phyloP scores from a whole-genome alignment of 2,888 invertebrate species.

The Hoplodrina ambigua region DNA sequence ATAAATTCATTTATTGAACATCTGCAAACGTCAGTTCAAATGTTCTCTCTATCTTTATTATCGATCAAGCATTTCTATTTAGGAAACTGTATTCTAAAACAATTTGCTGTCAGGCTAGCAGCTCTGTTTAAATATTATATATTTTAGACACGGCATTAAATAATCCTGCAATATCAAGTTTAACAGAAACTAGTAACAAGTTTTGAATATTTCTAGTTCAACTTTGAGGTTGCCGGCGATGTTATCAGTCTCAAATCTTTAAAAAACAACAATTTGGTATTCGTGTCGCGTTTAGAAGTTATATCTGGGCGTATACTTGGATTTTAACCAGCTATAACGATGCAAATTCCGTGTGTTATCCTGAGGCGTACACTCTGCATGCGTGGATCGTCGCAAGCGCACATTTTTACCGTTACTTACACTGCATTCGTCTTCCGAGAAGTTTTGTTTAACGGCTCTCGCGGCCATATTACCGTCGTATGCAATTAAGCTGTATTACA shows the following conservation, averaged over 20 bases:
- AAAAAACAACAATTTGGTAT: conserved; percentile 32
- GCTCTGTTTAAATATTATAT: conserved; percentile 28
- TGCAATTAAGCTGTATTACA: conserved; percentile 72
- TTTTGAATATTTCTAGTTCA: conserved; percentile 16
- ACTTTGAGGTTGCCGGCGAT: conserved; percentile 33
- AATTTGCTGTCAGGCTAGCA: conserved; percentile 23
- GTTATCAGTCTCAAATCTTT: conserved; percentile 16
- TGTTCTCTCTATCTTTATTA: conserved; percentile 41
- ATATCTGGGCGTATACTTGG: conserved; percentile 61
- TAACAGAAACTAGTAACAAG: conserved; percentile 6
- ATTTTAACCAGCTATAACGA: conserved; percentile 67
- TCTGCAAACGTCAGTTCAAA: conserved; percentile 38
- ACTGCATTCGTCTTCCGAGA: conserved; percentile 78
- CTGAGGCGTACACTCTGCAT: conserved; percentile 70
- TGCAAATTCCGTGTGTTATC: conserved; percentile 66
- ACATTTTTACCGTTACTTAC: conserved; percentile 72
- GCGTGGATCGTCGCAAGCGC: conserved; percentile 64
- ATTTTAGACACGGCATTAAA: conserved; percentile 10
- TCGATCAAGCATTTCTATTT: conserved; percentile 37
- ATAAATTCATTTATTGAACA: conserved; percentile 64
- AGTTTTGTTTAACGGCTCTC: conserved; percentile 70
- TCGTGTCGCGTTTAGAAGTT: conserved; percentile 33
- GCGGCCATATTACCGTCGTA: conserved; percentile 64
- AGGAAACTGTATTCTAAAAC: conserved; percentile 31
- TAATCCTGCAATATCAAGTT: conserved; percentile 15